Base-by-base conservation (phyloP, 1,140 invertebrate genomes). In the Pseudobourletiella spinata region DNA sequence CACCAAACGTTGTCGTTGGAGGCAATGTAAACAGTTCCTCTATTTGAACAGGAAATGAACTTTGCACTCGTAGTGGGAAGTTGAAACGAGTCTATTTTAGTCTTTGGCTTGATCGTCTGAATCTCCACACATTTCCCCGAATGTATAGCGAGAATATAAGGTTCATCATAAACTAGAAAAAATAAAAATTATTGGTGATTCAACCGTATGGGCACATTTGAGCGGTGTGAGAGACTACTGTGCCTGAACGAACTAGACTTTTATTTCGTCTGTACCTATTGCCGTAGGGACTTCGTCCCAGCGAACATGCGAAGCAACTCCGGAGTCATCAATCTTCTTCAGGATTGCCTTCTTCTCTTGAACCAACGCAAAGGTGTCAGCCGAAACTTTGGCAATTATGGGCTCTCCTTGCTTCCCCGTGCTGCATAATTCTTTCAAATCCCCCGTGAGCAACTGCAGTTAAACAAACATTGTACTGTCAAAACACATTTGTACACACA, bases 1-100 rank as follows among this genome's bases (percentile, higher is more conserved):
- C 86, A 86, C 91, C 92, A 96, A 20, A 97, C 83, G 74, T 88
- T 84, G 66, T 87, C 87, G 11, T 83, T 78, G 0, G 91, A 94
- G 2, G 92, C 88, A 1, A 91, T 82, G 77, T 91, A 95, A 50
- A 95, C 80, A 67, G 84, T 80, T 1, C 91, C 91, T 67, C 81
- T 81, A 59, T 82, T 82, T 70, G 86, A 48, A 55, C 59, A 15
- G 15, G 48, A 29, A 15, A 61, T 25, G 25, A 66, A 28, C 44
- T 66, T 65, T 15, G 48, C 64, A 35, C 59, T 65, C 15, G 48
- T 52, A 26, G 61, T 65, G 26, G 71, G 64, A 14, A 75, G 69
- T 59, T 70, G 74, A n/a, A 93, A 76, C 63, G 81, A 84, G 79
- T 95, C 89, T 65, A 93, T 85, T 57, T 85, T 79, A 6, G 86